Evolutionary conservation across 2,797 vertebrate species (phyloP).

Genomic region (Brachyalestes nurse): DNA sequence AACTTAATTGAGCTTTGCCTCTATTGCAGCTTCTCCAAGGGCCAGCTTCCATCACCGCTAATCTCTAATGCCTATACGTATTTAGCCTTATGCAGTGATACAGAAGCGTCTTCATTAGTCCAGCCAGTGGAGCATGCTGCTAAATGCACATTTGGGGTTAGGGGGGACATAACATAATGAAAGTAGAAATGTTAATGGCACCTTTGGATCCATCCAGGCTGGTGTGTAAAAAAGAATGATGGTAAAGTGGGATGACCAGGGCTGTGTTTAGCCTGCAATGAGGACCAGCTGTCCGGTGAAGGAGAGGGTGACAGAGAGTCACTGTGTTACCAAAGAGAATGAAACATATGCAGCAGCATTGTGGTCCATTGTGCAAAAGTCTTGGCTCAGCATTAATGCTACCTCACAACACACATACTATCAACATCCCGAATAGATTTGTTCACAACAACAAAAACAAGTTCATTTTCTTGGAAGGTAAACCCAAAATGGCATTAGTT

Average conservation of each 20-base stretch:
- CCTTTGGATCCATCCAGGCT: neutral
- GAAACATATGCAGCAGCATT: neutral
- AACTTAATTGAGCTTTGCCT: neutral
- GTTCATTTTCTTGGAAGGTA: too few species aligned
- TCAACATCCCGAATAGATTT: too few species aligned
- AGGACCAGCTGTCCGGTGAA: slow-evolving; percentile 2
- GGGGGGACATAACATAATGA: slow-evolving; percentile 4
- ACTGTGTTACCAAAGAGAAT: neutral
- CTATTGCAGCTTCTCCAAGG: neutral
- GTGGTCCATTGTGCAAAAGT: neutral
- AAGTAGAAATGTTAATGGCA: slow-evolving; percentile 31
- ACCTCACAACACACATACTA: neutral
- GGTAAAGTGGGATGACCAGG: neutral
- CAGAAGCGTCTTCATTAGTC: slow-evolving; percentile 34
- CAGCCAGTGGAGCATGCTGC: slow-evolving; percentile 17
- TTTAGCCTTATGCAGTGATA: neutral
- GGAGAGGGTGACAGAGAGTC: neutral
- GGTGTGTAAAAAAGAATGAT: neutral
- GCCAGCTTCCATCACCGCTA: neutral
- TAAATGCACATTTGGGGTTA: slow-evolving; percentile 11
- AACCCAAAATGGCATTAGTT: too few species aligned
- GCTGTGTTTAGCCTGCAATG: neutral
- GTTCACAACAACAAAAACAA: too few species aligned
- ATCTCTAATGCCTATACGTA: neutral
- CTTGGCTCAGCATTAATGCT: neutral